Base-by-base conservation (phyloP, 2,888 invertebrate species). In the Drosophila bunnanda region DNA sequence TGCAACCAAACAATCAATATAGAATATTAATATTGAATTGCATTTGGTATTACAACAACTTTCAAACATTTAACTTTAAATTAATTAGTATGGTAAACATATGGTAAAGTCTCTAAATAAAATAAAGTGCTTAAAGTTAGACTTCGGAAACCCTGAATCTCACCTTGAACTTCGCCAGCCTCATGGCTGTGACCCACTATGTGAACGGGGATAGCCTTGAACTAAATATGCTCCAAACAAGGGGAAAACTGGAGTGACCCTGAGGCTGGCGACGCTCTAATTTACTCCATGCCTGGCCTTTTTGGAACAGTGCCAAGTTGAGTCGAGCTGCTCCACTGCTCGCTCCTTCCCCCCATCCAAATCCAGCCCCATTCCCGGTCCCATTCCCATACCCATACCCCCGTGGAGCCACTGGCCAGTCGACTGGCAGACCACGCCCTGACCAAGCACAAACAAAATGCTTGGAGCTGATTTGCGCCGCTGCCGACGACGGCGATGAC, bases 381-480 rank as follows among this genome's bases (percentile, higher is more conserved):
- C 43, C 36, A n/a, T 4, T 13, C 20, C 9, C 50, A 20, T 20
- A 13, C 22, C 22, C 30, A n/a, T 17, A 10, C 32, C 44, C 34
- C 68, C 48, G 41, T 41, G 69, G 69, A 68, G 30, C 57, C 54
- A 58, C 72, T 61, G 72, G 72, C 55, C 65, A 62, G 69, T 53
- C 55, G 58, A 43, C 53, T 22, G 46, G 20, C 59, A 68, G 74
- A 69, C 75, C 75, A 75, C 75, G 75, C 75, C 75, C 75, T 73
- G 65, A 34, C 43, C 75, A 56, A 67, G 60, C 50, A 43, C 59
- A 66, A 66, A 66, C 52, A 59, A 44, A 46, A 70, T 65, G 48
- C 60, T 61, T 36, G 38, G 54, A 39, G 53, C 58, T 72, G 78
- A 73, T 76, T 79, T 72, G 78, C 74, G 79, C 61, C 61, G 75